These are phyloP conservation scores for Chloroceryle amazona DNA, from an alignment of 2,797 vertebrate species.

Conservation along the genomic window DNA sequence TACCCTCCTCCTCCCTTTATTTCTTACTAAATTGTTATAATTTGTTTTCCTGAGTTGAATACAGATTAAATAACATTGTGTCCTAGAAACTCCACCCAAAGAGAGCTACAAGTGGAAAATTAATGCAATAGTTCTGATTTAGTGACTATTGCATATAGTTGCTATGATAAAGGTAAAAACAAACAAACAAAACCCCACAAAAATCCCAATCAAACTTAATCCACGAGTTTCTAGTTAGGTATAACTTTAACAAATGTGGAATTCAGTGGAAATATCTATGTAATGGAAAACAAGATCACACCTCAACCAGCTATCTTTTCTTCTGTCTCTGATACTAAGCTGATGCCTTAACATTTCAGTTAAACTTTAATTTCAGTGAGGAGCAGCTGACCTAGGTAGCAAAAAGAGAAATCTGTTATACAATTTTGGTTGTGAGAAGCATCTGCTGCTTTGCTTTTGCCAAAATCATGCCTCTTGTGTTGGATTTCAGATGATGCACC, in stretches of 20 bases:
- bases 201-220: background rate
- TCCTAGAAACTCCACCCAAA: background rate
- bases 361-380: background rate
- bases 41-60: background rate
- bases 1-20: background rate
- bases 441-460: slow-evolving; percentile 36
- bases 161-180: background rate
- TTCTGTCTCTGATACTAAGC: background rate
- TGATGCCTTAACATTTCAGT: background rate
- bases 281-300: background rate
- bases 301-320: background rate
- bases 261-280: background rate
- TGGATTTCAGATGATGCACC: slow-evolving; percentile 7
- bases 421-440: background rate
- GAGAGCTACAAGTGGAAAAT: background rate
- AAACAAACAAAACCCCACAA: background rate
- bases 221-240: background rate
- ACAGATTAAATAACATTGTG: background rate
- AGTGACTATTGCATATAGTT: background rate
- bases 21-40: background rate
- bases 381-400: background rate
- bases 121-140: background rate
- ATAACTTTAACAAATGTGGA: background rate
- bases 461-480: background rate
- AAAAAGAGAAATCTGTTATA: slow-evolving; percentile 10